Evolutionary conservation across 2,888 invertebrate species (phyloP).

Genomic region (Mythimna vitellina): DNA sequence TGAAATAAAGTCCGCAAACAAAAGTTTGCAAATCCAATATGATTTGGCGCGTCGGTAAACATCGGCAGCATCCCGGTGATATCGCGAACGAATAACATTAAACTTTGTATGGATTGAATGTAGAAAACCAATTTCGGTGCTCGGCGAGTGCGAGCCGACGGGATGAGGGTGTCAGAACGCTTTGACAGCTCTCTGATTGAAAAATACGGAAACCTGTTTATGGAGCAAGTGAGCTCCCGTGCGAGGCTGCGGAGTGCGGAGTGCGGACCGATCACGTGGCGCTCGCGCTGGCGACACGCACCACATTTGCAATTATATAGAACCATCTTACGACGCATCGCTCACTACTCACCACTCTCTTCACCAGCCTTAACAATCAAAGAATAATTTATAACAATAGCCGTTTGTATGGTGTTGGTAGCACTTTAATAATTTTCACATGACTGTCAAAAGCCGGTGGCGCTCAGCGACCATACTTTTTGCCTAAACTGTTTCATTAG

Average conservation of each 20-base stretch:
- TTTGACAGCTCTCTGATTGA: slow-evolving; percentile 92
- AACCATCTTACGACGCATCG: slow-evolving; percentile 20
- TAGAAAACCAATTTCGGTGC: slow-evolving; percentile 91
- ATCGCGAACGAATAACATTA: slow-evolving; percentile 91
- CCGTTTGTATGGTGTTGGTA: slow-evolving; percentile 51
- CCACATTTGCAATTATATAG: slow-evolving; percentile 52
- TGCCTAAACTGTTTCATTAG: slow-evolving; percentile 81
- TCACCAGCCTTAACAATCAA: slow-evolving; percentile 58
- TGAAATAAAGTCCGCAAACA: slow-evolving; percentile 91
- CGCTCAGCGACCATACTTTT: slow-evolving; percentile 68
- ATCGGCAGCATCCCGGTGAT: slow-evolving; percentile 91
- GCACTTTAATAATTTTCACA: slow-evolving; percentile 78
- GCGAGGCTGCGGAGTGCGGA: slow-evolving; percentile 62
- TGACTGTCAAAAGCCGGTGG: slow-evolving; percentile 77
- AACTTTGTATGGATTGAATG: slow-evolving; percentile 91
- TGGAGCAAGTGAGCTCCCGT: slow-evolving; percentile 86
- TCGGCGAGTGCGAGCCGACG: slow-evolving; percentile 90
- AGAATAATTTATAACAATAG: slow-evolving; percentile 59
- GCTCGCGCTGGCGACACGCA: slow-evolving; percentile 55
- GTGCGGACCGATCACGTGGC: slow-evolving; percentile 54
- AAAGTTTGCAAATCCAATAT: slow-evolving; percentile 91
- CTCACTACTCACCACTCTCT: slow-evolving; percentile 9
- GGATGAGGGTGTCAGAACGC: slow-evolving; percentile 91
- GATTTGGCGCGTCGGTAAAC: slow-evolving; percentile 91
- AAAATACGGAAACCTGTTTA: slow-evolving; percentile 91